phyloP scores from a whole-genome alignment of 2,113 vertebrate species.

The Aplodontia rufa region DNA sequence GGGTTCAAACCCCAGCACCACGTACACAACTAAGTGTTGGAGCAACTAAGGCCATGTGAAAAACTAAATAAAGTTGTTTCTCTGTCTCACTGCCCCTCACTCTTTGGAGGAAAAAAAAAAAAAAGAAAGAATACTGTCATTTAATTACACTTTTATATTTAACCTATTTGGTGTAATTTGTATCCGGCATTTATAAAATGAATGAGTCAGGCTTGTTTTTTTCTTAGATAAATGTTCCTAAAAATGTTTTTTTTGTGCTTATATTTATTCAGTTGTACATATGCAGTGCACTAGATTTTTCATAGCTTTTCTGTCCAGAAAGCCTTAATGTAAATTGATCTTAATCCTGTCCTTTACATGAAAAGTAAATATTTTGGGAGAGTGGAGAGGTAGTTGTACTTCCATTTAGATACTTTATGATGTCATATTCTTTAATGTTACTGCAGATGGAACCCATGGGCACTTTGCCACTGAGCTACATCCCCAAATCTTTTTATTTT shows the following conservation, averaged over 20 bases:
- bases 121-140: background rate
- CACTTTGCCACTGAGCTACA: too few relatives aligned
- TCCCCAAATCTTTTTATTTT: too few relatives aligned
- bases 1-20: too few relatives aligned
- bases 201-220: background rate
- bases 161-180: constrained; percentile 42
- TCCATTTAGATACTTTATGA: background rate
- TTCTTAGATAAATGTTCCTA: background rate
- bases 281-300: background rate
- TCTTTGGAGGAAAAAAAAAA: too few relatives aligned
- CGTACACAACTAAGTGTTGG: too few relatives aligned
- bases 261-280: background rate
- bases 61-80: too few relatives aligned
- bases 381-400: background rate
- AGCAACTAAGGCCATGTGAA: too few relatives aligned
- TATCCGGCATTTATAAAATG: constrained; percentile 32
- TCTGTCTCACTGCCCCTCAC: too few relatives aligned
- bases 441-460: too few relatives aligned
- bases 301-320: background rate
- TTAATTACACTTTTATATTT: constrained; percentile 40
- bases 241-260: constrained; percentile 21
- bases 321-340: constrained; percentile 2
- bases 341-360: background rate
- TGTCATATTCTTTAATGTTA: background rate
- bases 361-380: background rate